A percentile compares a stretch with the other conserved stretches of the same genome.
phyloP scores from a whole-genome alignment of 2,888 invertebrate species.

The Vanessa cardui region DNA sequence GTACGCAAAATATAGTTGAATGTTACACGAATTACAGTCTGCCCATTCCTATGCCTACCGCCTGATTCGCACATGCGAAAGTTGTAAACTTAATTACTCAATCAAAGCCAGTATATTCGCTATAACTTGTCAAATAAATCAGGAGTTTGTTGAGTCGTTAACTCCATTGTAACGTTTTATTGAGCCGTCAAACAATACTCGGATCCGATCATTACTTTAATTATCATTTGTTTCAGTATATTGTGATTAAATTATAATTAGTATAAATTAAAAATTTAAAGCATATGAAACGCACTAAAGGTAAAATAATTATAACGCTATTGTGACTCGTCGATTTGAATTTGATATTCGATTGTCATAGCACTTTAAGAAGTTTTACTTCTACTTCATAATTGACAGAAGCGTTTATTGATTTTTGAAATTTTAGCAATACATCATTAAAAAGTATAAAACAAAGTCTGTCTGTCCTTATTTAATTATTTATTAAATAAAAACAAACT shows the following conservation, averaged over 20 bases:
- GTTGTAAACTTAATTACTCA: conserved; percentile 57
- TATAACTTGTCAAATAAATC: conserved; percentile 69
- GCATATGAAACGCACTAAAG: too few species aligned
- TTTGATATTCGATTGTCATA: too few species aligned
- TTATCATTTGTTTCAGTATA: conserved; percentile 40
- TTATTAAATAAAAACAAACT: too few species aligned
- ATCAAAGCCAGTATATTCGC: conserved; percentile 53
- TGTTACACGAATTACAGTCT: neutral
- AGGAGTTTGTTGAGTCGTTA: conserved; percentile 50
- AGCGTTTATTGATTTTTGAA: too few species aligned
- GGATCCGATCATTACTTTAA: conserved; percentile 28
- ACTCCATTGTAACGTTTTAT: conserved; percentile 58
- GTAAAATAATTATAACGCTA: too few species aligned
- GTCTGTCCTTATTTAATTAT: too few species aligned
- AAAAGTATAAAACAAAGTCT: too few species aligned
- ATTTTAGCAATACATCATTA: too few species aligned
- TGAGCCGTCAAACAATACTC: conserved; percentile 48
- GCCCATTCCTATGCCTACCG: neutral
- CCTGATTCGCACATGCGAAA: conserved; percentile 43
- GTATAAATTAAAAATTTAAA: neutral
- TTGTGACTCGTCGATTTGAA: too few species aligned
- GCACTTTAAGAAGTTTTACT: too few species aligned
- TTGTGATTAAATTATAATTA: neutral
- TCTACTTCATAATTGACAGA: too few species aligned
- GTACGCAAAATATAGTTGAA: neutral